Percentiles rank a stretch among this genome's conserved stretches.
These are phyloP conservation scores for Chloroceryle inda DNA, from an alignment of 2,797 vertebrate species.

Conservation along the genomic window DNA sequence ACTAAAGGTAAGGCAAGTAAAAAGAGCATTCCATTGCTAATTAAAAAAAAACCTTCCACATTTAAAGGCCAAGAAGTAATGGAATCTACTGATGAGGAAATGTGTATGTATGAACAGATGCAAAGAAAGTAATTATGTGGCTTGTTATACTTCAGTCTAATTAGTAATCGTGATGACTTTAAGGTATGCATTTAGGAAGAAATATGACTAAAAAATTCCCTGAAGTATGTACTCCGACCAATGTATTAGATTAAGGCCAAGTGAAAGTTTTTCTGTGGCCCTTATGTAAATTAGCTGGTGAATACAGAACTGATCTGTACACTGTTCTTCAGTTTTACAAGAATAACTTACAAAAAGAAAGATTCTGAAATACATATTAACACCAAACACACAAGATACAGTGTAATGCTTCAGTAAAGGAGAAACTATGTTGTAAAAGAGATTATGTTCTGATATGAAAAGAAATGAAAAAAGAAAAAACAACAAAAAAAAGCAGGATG, in stretches of 20 bases:
- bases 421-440: background rate
- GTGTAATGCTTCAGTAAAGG: background rate
- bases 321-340: background rate
- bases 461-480: background rate
- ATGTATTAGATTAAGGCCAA: background rate
- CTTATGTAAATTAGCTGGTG: background rate
- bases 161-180: slow-evolving; percentile 29
- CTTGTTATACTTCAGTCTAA: slow-evolving; percentile 38
- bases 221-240: background rate
- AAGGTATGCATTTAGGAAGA: slow-evolving; percentile 7
- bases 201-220: background rate
- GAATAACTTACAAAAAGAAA: background rate
- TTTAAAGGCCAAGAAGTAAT: slow-evolving; percentile 46
- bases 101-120: slow-evolving; percentile 50
- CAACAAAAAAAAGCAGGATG: no score
- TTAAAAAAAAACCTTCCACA: slow-evolving; percentile 13
- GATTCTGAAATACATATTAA: background rate
- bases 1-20: slow-evolving; percentile 25
- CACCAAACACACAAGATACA: background rate
- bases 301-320: background rate
- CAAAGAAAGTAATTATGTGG: slow-evolving; percentile 51
- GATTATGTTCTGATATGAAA: background rate
- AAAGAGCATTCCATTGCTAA: slow-evolving; percentile 47
- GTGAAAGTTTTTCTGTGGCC: background rate
- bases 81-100: slow-evolving; percentile 33